These are phyloP conservation scores for Formica aserva DNA, from an alignment of 2,888 invertebrate genomes.

Conservation along the genomic window DNA sequence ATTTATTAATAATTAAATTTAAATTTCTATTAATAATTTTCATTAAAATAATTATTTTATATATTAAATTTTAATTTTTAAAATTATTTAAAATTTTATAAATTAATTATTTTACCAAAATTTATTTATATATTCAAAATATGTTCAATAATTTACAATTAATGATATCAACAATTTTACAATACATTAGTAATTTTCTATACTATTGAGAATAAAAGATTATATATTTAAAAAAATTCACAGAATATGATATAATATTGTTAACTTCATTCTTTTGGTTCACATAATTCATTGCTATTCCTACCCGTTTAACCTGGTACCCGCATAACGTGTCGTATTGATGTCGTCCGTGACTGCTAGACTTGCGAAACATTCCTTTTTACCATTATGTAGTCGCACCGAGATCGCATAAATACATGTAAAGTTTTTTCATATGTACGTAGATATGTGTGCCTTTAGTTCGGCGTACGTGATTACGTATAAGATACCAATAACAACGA, in stretches of 20 bases:
- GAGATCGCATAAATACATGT: constrained; percentile 33
- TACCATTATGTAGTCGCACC: constrained; percentile 27
- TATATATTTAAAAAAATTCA: background rate
- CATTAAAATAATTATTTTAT: too few species aligned
- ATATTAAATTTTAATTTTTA: too few species aligned
- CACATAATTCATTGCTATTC: background rate
- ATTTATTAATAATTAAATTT: too few species aligned
- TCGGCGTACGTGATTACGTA: constrained; percentile 49
- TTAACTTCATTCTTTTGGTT: background rate
- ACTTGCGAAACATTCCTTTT: constrained; percentile 59
- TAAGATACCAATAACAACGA: constrained; percentile 32
- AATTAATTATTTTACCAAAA: too few species aligned
- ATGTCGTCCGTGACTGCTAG: constrained; percentile 21
- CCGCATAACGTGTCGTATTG: constrained; percentile 21
- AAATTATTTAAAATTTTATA: too few species aligned
- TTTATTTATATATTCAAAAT: background rate
- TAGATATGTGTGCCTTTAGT: background rate
- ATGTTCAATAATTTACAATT: background rate
- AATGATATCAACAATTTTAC: background rate
- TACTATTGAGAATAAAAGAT: background rate
- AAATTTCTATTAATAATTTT: too few species aligned
- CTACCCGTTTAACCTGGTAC: background rate
- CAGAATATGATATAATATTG: background rate
- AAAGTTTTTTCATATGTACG: constrained; percentile 8
- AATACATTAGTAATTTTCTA: background rate